Evolutionary conservation across 2,797 vertebrate genomes (phyloP).

Genomic region (Ambastaia sidthimunki): DNA sequence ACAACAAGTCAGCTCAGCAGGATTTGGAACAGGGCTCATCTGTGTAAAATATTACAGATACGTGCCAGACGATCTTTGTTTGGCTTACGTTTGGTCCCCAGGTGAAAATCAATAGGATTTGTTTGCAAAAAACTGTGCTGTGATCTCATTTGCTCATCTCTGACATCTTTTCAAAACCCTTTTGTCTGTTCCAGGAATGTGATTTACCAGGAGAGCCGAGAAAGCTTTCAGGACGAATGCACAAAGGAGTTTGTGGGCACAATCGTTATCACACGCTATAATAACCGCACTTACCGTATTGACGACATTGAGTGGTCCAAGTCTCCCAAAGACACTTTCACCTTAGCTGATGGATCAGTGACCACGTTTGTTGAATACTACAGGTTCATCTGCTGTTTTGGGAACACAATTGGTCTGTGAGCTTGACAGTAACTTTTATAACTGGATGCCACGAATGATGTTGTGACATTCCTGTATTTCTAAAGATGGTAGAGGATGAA

Average conservation of each 20-base stretch:
- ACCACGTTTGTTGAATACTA: conserved; percentile 91
- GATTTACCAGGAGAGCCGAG: conserved; percentile 80
- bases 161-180: background rate
- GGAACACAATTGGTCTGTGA: background rate
- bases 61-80: background rate
- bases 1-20: background rate
- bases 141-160: conserved; percentile 1
- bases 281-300: conserved; percentile 91
- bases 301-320: conserved; percentile 91
- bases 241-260: conserved; percentile 86
- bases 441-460: background rate
- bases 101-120: conserved; percentile 10
- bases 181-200: conserved; percentile 74
- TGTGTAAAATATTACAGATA: background rate
- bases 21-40: background rate
- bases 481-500: background rate
- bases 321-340: conserved; percentile 87
- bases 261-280: conserved; percentile 92
- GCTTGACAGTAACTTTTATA: conserved; percentile 6
- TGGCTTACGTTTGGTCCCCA: background rate
- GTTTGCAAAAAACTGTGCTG: background rate
- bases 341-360: conserved; percentile 80
- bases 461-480: background rate
- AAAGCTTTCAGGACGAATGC: conserved; percentile 88
- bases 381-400: conserved; percentile 73